Conservation (phyloP, 2,113 vertebrate species). For the Nothobranchius furzeri region DNA sequence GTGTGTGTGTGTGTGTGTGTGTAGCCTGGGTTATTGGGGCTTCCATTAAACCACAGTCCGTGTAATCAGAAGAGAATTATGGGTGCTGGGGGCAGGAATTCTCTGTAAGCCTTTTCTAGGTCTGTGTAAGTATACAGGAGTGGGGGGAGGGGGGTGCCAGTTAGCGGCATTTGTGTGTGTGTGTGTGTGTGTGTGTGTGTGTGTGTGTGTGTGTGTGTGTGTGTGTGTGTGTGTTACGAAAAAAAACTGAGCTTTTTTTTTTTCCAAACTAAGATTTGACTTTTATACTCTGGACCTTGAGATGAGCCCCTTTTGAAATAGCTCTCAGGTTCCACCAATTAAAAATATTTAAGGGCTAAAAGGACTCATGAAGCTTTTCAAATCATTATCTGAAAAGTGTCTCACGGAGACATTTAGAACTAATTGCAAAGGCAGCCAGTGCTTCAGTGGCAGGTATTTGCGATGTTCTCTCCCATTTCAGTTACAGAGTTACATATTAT, state of each 20-base stretch:
- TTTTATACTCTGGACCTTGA: slow-evolving; percentile 15
- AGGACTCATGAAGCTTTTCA: slow-evolving; percentile 38
- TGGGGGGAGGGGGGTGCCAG: background rate
- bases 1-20: slow-evolving; percentile 21
- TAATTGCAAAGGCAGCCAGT: slow-evolving; percentile 22
- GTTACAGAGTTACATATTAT: background rate
- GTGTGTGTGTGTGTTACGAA: background rate
- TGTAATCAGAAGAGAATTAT: slow-evolving; percentile 78
- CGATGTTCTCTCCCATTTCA: slow-evolving; percentile 23
- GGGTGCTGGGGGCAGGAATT: slow-evolving; percentile 53
- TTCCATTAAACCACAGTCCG: slow-evolving; percentile 75
- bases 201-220: background rate
- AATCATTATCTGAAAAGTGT: slow-evolving; percentile 37
- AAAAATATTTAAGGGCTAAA: slow-evolving; percentile 51
- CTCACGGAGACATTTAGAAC: slow-evolving; percentile 18
- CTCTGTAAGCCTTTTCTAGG: slow-evolving; percentile 40
- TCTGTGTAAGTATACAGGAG: slow-evolving; percentile 45
- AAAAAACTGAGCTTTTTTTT: slow-evolving; percentile 6
- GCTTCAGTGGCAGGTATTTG: slow-evolving; percentile 26
- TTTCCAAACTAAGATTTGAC: slow-evolving; percentile 38
- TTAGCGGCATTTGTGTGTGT: background rate
- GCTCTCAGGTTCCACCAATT: slow-evolving; percentile 48
- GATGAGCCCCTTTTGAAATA: background rate
- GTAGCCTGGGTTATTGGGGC: slow-evolving; percentile 61
- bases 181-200: background rate